Base-by-base conservation (phyloP, 2,888 invertebrate species). In the Agonopterix arenella region DNA sequence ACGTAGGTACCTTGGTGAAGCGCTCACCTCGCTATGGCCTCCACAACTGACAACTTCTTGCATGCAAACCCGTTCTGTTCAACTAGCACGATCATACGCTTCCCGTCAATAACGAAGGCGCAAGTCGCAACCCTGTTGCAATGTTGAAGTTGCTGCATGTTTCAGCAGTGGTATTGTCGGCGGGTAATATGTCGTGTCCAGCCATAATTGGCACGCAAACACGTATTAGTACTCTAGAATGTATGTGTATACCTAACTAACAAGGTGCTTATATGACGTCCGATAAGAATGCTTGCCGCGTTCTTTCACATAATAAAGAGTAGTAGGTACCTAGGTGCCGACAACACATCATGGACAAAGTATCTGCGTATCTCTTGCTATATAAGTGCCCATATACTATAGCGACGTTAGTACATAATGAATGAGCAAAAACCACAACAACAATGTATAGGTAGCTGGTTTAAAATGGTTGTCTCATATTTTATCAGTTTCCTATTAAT, bases 21-120 rank as follows among this genome's bases (percentile, higher is more conserved):
- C 76, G 81, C 70, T 80, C 80, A 80, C 83, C 81, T 82, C 76
- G 78, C 59, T 64, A 69, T 70, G 83, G 83, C 84, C 84, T 84
- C 84, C 75, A 72, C 62, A 68, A 76, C 43, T 11, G 40, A 40
- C 78, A 79, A 82, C 77, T 77, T 79, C 83, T 83, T 81, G 77
- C 74, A 75, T 70, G 66, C 70, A 80, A 82, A 83, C 82, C 73
- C 68, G 82, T 81, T 82, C 73, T 68, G 69, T 62, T 68, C 69
- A 69, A 64, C 64, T 69, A 66, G 64, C 67, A 68, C 66, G 60
- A 68, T 65, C 65, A 28, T 62, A 71, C 68, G 67, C 42, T 46
- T 49, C 44, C 49, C 47, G 49, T 47, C 52, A 13, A 47, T 36
- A 7, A 11, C 7, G n/a, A 40, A 40, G 40, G 40, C 10, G 10